Conservation (phyloP, 2,113 vertebrate species). For the Rostratula benghalensis region DNA sequence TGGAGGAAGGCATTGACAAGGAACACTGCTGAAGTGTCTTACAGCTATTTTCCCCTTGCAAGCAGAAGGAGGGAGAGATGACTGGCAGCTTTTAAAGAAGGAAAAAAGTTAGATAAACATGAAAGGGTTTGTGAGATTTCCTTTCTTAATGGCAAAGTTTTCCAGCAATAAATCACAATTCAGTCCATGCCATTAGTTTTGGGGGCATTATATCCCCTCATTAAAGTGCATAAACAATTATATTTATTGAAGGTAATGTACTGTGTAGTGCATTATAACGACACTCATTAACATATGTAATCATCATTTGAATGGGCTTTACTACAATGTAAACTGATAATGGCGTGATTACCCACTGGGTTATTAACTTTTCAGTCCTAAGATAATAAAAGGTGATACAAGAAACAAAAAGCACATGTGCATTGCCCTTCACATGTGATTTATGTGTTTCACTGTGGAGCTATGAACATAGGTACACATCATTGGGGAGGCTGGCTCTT, state of each 20-base stretch:
- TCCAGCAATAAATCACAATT: constrained; percentile 84
- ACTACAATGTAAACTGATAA: constrained; percentile 87
- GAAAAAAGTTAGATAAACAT: constrained; percentile 74
- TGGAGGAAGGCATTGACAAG: constrained; percentile 71
- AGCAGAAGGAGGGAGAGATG: constrained; percentile 71
- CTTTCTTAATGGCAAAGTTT: constrained; percentile 81
- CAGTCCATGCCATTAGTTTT: constrained; percentile 84
- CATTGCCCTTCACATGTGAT: constrained; percentile 66
- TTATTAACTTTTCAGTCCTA: constrained; percentile 85
- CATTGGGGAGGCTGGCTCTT: constrained; percentile 58
- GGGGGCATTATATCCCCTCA: constrained; percentile 83
- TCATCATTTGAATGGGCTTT: constrained; percentile 86
- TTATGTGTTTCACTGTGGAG: constrained; percentile 56
- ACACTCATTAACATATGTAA: constrained; percentile 88
- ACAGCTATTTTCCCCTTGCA: constrained; percentile 71
- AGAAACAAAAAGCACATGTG: constrained; percentile 71
- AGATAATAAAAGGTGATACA: constrained; percentile 84
- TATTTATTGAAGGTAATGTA: constrained; percentile 91
- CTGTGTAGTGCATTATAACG: constrained; percentile 85
- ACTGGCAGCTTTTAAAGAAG: constrained; percentile 75
- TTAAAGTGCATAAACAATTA: constrained; percentile 89
- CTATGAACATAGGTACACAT: constrained; percentile 57
- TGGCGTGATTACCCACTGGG: constrained; percentile 83
- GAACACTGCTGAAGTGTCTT: constrained; percentile 65
- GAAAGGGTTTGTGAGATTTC: constrained; percentile 77